Conservation (phyloP, 2,888 invertebrate genomes). For the Watsonalla cultraria region DNA sequence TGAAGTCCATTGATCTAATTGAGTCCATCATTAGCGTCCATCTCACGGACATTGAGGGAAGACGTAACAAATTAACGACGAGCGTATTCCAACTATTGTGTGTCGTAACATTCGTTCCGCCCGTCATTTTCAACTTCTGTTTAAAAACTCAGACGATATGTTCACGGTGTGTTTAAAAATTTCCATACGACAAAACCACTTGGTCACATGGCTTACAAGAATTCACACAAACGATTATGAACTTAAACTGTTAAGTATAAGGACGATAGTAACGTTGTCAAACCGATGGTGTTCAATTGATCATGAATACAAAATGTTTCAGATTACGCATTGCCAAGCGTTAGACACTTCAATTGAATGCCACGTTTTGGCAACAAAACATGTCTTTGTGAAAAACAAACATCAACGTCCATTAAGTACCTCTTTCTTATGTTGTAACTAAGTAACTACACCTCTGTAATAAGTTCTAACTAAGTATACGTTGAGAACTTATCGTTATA, state of each 20-base stretch:
- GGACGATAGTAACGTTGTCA: not conserved
- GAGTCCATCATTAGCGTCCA: conserved; percentile 2
- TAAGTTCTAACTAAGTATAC: too few relatives aligned
- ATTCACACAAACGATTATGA: not conserved
- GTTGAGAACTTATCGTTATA: too few relatives aligned
- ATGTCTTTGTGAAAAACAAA: not conserved
- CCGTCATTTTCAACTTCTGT: conserved; percentile 22
- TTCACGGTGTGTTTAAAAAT: conserved; percentile 25
- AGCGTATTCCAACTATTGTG: conserved; percentile 16
- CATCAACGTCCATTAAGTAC: too few relatives aligned
- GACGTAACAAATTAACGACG: conserved; percentile 3
- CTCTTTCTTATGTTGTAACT: too few relatives aligned
- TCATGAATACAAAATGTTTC: not conserved
- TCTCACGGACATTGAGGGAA: conserved; percentile 2
- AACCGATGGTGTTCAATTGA: not conserved
- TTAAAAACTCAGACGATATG: conserved; percentile 24
- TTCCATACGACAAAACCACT: conserved; percentile 12
- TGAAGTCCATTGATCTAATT: conserved; percentile 2
- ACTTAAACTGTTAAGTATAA: not conserved
- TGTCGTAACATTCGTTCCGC: conserved; percentile 18
- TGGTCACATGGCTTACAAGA: not conserved
- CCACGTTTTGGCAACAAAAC: not conserved
- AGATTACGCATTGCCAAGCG: not conserved
- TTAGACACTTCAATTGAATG: not conserved
- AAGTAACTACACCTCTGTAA: too few relatives aligned